These are phyloP conservation scores for Galerucella pusilla DNA, from an alignment of 2,888 invertebrate species.

Conservation along the genomic window DNA sequence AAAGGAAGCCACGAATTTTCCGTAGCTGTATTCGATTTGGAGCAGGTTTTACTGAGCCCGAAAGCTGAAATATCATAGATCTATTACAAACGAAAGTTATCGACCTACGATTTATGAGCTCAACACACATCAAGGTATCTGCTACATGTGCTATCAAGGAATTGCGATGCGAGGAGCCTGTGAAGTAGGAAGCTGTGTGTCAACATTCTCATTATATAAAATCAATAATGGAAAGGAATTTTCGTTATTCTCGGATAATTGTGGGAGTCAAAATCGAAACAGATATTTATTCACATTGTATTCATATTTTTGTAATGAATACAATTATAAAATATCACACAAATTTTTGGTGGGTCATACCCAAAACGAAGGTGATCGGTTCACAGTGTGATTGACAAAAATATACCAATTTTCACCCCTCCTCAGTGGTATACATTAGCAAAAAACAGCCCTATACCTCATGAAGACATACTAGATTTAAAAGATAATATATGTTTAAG, in stretches of 20 bases:
- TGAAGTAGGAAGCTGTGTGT: not conserved
- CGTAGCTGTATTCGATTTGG: constrained; percentile 16
- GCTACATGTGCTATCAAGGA: too few relatives aligned
- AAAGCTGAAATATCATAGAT: constrained; percentile 14
- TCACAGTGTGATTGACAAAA: constrained; percentile 22
- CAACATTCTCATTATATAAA: constrained; percentile 17
- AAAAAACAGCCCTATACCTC: constrained; percentile 7
- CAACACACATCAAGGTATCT: too few relatives aligned
- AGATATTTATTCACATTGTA: constrained; percentile 23
- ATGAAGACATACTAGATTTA: constrained; percentile 22
- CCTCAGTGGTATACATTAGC: constrained; percentile 21
- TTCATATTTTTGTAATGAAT: constrained; percentile 25
- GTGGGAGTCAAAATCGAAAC: constrained; percentile 21
- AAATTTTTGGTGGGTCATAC: constrained; percentile 21
- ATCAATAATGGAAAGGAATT: constrained; percentile 10
- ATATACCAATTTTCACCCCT: constrained; percentile 26
- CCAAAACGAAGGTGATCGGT: constrained; percentile 25
- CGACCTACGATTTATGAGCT: too few relatives aligned
- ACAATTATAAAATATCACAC: constrained; percentile 19
- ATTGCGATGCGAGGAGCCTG: too few relatives aligned
- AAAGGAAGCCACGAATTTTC: constrained; percentile 6
- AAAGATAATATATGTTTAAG: not conserved
- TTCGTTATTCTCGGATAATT: constrained; percentile 17
- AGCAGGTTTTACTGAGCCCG: constrained; percentile 9
- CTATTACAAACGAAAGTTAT: constrained; percentile 15